Base-by-base conservation (phyloP, 2,888 invertebrate species). In the Myopa testacea region DNA sequence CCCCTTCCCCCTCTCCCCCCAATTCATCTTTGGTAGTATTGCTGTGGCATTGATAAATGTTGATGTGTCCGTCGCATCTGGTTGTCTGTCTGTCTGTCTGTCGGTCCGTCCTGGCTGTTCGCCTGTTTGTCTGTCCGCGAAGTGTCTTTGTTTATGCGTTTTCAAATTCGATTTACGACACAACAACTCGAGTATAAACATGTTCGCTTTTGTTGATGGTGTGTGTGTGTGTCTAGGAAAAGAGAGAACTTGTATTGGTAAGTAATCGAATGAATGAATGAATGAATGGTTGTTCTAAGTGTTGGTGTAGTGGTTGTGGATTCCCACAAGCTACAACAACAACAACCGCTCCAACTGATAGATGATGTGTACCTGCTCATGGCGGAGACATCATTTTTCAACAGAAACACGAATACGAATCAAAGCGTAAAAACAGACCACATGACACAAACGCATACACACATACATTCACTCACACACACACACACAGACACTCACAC, bases 311-410 rank as follows among this genome's bases (percentile, higher is more conserved):
- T 73, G 75, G 75, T 38, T 26, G 37, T n/a, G 34, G 26, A 38
- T 52, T 37, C 26, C 55, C 37, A 55, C 50, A 34, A 26, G 50
- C n/a, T 34, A 52, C 19, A 65, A 55, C 52, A n/a, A 26, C 50
- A 63, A 55, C 74, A 74, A 74, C 65, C 72, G 37, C 40, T 45
- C 14, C 40, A 34, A 65, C 73, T 79, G 78, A 76, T 79, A 63
- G 75, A 79, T 79, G 79, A 76, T 76, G 74, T 76, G 70, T 78
- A 78, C 73, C 79, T 78, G 78, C 55, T 40, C 67, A 77, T 79
- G 79, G 77, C 77, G 79, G 79, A 72, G 79, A 78, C 78, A 78
- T 79, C 75, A 79, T 79, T 79, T 79, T 79, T 79, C 78, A 75
- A 52, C 63, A 45, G 34, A 75, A 68, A 67, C 67, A 76, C 26